These are phyloP conservation scores for Zaprionus lineosus DNA, from an alignment of 2,888 invertebrate genomes.

Conservation along the genomic window DNA sequence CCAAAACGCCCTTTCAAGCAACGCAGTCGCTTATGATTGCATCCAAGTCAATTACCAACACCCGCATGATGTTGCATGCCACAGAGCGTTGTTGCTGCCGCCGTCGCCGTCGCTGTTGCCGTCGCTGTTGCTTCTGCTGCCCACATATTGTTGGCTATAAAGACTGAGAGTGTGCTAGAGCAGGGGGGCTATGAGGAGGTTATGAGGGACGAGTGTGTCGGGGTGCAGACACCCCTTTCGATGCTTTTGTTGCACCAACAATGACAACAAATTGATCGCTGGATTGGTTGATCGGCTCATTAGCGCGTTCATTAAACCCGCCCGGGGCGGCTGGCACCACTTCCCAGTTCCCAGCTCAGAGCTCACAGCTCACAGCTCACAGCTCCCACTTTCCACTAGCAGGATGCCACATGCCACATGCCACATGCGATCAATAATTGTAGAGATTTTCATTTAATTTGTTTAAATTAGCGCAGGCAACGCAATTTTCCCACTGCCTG, in stretches of 20 bases:
- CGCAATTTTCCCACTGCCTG: constrained; percentile 54
- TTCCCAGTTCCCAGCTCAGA: constrained; percentile 14
- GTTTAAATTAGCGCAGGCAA: constrained; percentile 67
- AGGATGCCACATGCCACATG: constrained; percentile 12
- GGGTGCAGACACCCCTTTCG: constrained; percentile 29
- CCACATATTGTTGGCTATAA: too few relatives aligned
- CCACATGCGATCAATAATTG: constrained; percentile 68
- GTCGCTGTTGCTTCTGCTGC: constrained; percentile 26
- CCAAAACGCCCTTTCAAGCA: constrained; percentile 45
- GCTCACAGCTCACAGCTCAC: not conserved
- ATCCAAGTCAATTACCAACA: constrained; percentile 55
- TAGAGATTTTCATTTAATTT: constrained; percentile 71
- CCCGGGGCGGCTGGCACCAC: not conserved
- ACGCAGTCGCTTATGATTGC: constrained; percentile 54
- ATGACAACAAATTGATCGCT: constrained; percentile 72
- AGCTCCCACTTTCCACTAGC: constrained; percentile 2
- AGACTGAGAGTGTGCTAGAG: too few relatives aligned
- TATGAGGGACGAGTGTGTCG: too few relatives aligned
- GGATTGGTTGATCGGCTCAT: constrained; percentile 54
- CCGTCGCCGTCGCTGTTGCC: constrained; percentile 5
- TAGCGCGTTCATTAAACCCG: constrained; percentile 70
- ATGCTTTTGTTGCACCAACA: constrained; percentile 63
- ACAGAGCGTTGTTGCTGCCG: too few relatives aligned
- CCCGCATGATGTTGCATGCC: constrained; percentile 59
- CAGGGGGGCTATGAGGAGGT: too few relatives aligned